phyloP scores from a whole-genome alignment of 2,797 vertebrate species.

The Sparus aurata region DNA sequence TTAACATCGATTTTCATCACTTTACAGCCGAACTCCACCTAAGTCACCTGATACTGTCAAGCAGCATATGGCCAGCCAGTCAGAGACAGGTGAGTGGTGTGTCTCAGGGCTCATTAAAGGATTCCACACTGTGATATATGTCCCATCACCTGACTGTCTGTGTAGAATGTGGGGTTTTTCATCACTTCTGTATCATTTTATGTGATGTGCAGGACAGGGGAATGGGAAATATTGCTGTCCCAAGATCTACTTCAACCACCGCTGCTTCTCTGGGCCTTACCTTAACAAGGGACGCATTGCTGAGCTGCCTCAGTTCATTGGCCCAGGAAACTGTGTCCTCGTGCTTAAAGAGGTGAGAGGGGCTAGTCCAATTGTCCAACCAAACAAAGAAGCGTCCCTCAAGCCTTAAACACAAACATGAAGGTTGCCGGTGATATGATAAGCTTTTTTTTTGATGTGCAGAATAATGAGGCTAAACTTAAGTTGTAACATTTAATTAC shows the following conservation, averaged over 20 bases:
- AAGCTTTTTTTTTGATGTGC: neutral
- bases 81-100: slow-evolving; percentile 81
- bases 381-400: neutral
- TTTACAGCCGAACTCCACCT: slow-evolving; percentile 74
- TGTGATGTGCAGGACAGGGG: slow-evolving; percentile 83
- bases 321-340: slow-evolving; percentile 97
- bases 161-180: neutral
- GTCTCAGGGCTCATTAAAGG: slow-evolving; percentile 2
- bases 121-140: neutral
- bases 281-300: slow-evolving; percentile 99
- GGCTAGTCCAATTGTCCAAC: neutral
- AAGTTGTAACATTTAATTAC: no score
- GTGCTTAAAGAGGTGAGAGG: slow-evolving; percentile 95
- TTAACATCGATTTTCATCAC: slow-evolving; percentile 23
- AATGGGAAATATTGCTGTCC: slow-evolving; percentile 98
- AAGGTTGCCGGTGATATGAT: neutral
- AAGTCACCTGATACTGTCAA: slow-evolving; percentile 85
- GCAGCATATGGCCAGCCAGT: slow-evolving; percentile 81
- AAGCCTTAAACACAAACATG: neutral
- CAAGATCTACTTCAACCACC: slow-evolving; percentile 99
- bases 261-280: slow-evolving; percentile 98
- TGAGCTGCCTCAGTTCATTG: slow-evolving; percentile 96
- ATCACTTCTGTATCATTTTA: slow-evolving; percentile 21
- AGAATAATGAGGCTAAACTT: no score
- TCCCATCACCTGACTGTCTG: neutral